Evolutionary conservation across 2,113 vertebrate genomes (phyloP).

Genomic region (Pogona vitticeps): DNA sequence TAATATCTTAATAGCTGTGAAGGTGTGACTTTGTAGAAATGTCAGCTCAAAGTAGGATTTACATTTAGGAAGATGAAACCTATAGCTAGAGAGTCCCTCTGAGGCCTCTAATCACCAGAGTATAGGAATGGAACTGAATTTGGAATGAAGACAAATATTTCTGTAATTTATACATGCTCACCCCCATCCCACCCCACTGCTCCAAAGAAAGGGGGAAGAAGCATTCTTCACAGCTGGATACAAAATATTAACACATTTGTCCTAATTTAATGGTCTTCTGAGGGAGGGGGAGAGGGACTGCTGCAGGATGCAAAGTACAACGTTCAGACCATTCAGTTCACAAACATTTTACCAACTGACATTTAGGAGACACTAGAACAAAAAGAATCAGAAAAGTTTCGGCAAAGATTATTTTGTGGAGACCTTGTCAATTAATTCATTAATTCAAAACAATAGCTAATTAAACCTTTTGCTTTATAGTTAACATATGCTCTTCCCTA

Average conservation of each 20-base stretch:
- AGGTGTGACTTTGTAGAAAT: constrained; percentile 4
- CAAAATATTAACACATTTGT: too few species aligned
- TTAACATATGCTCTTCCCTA: too few species aligned
- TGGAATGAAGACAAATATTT: background rate
- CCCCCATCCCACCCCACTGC: background rate
- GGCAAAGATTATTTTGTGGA: too few species aligned
- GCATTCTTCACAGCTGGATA: background rate
- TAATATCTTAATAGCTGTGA: background rate
- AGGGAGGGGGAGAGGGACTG: background rate
- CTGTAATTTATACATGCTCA: background rate
- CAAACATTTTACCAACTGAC: background rate
- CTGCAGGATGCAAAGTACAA: background rate
- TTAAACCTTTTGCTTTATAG: too few species aligned
- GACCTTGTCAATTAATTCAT: too few species aligned
- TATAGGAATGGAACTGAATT: background rate
- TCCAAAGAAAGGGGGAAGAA: background rate
- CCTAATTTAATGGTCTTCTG: background rate
- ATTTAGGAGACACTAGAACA: background rate
- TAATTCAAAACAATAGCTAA: too few species aligned
- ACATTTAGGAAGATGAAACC: background rate
- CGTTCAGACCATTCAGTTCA: background rate
- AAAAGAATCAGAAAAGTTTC: too few species aligned
- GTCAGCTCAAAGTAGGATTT: background rate
- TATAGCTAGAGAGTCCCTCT: background rate
- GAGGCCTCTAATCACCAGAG: background rate